Conservation (phyloP, 2,888 invertebrate genomes). For the Drosophila buzzatii region DNA sequence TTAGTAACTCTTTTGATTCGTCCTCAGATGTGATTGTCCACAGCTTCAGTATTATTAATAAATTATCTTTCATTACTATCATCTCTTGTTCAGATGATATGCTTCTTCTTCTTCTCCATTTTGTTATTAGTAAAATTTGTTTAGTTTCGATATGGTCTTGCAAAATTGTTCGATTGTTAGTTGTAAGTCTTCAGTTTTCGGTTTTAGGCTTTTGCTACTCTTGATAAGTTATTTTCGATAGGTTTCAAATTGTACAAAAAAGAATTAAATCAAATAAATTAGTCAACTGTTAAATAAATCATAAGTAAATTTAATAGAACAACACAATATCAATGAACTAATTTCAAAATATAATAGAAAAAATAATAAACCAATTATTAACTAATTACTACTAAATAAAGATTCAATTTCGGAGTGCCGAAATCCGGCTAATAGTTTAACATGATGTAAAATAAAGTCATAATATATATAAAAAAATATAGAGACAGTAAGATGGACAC, state of each 20-base stretch:
- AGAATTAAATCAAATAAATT: constrained; percentile 48
- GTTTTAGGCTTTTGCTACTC: constrained; percentile 58
- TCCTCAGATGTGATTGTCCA: constrained; percentile 26
- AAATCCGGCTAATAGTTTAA: neutral
- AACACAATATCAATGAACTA: neutral
- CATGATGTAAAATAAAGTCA: neutral
- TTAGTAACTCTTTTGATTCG: constrained; percentile 20
- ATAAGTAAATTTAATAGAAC: neutral
- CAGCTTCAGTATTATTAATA: neutral
- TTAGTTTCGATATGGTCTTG: constrained; percentile 72
- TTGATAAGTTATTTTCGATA: constrained; percentile 53
- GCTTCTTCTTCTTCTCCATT: neutral
- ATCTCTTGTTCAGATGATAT: constrained; percentile 6
- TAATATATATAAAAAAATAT: neutral
- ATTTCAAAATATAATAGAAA: neutral
- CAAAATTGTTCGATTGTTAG: constrained; percentile 72
- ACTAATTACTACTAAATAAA: neutral
- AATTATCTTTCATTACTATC: neutral
- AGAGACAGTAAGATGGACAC: neutral
- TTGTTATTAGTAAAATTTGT: constrained; percentile 68
- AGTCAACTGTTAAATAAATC: constrained; percentile 28
- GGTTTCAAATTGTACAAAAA: constrained; percentile 55
- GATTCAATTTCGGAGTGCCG: neutral
- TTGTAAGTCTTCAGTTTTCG: constrained; percentile 58
- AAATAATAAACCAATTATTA: neutral